A percentile compares a stretch with the other conserved stretches of the same genome.
phyloP scores from a whole-genome alignment of 2,888 invertebrate species.

The Eupithecia subumbrata region DNA sequence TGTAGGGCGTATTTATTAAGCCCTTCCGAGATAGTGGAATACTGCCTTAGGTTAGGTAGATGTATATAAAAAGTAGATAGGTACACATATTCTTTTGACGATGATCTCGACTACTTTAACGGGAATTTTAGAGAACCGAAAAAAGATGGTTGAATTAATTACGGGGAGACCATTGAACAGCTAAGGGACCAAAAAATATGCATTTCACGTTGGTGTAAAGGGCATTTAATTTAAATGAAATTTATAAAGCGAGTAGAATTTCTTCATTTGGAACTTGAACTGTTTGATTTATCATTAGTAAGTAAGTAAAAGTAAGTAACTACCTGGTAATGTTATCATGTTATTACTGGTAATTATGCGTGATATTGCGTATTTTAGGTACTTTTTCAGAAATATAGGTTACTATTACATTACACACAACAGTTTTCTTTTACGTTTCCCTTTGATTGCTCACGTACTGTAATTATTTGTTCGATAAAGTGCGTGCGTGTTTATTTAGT shows the following conservation, averaged over 20 bases:
- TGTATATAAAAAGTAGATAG: not conserved
- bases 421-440: not conserved
- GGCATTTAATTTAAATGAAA: not conserved
- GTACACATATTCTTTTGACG: not conserved
- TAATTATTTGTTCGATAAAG: constrained; percentile 2
- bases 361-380: not conserved
- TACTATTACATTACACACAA: not conserved
- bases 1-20: constrained; percentile 27
- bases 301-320: no score
- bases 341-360: not conserved
- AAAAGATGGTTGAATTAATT: not conserved
- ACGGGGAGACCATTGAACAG: not conserved
- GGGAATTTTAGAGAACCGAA: not conserved
- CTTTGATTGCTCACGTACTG: constrained; percentile 12
- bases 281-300: not conserved
- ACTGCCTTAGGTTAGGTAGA: not conserved
- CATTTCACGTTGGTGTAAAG: not conserved
- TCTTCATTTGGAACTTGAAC: not conserved
- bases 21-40: constrained; percentile 29
- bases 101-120: not conserved
- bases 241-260: not conserved
- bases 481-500: constrained; percentile 2
- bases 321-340: not conserved
- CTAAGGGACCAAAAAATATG: not conserved
- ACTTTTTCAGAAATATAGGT: not conserved